Base-by-base conservation (phyloP, 2,113 vertebrate genomes). In the Laterallus jamaicensis region DNA sequence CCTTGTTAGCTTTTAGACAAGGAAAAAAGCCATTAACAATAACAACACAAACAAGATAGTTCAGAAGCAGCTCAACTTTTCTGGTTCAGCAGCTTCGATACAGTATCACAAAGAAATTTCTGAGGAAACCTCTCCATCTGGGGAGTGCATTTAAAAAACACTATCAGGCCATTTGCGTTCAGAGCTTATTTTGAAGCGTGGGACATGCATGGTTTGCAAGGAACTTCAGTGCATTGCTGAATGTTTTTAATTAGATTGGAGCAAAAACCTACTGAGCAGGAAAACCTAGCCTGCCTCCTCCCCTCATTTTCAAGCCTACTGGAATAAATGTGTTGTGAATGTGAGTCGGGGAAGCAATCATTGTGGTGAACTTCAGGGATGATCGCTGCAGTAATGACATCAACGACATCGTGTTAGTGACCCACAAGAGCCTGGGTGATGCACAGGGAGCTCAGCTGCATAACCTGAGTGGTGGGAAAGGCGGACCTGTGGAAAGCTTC, bases 241-340 rank as follows among this genome's bases (percentile, higher is more conserved):
- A 62, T 78, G 44, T 55, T 94, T 94, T 92, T 86, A 93, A 94
- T 93, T 90, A 79, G n/a, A 44, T 79, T 59, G 81, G 24, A 88
- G 62, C 17, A 89, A 82, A 95, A 94, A 52, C 42, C 37, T 88
- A 66, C 58, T 71, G 62, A 75, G 68, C 52, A 75, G 76, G 68
- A 95, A 93, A 92, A 74, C 69, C 60, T 76, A 82, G 19, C 31
- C 44, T 87, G 66, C 66, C 58, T 91, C 37, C 32, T 94, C 76
- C 73, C 18, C 39, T 95, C 31, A 17, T 90, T 86, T 81, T 92
- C 66, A 94, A 94, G 80, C 80, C 58, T 86, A 4, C 26, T 95
- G 86, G 74, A 93, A 86, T 54, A 93, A 96, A 92, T 52, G 9
- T 2, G 0, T 54, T 42, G 21, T 67, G 67, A 82, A 62, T 47